A percentile compares a stretch with the other conserved stretches of the same genome.
These are phyloP conservation scores for Diabrotica virgifera DNA, from an alignment of 1,140 invertebrate genomes.

Conservation along the genomic window DNA sequence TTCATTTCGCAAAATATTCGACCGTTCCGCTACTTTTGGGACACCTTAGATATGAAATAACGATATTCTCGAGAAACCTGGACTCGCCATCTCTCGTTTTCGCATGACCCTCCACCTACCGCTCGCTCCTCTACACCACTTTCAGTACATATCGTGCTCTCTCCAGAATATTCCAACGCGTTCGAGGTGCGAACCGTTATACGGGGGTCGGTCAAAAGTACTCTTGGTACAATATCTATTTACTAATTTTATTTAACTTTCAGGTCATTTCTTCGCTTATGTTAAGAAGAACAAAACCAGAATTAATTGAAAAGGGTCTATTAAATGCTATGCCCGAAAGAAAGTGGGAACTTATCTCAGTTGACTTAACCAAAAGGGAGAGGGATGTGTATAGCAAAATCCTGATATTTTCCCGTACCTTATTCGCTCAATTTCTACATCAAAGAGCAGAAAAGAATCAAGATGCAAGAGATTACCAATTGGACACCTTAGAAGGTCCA, in stretches of 20 bases:
- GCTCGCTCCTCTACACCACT: no score
- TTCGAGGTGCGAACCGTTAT: no score
- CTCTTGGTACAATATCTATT: no score
- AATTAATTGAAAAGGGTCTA: slow-evolving; percentile 61
- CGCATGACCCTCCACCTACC: no score
- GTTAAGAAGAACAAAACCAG: slow-evolving; percentile 79
- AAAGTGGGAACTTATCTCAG: slow-evolving; percentile 53
- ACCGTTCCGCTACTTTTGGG: no score
- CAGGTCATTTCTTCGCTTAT: slow-evolving; percentile 73
- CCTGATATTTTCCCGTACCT: slow-evolving; percentile 65
- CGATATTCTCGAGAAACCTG: no score
- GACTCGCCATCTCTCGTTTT: no score
- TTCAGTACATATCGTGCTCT: no score
- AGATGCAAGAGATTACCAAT: slow-evolving; percentile 14
- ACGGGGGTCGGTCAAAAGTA: no score
- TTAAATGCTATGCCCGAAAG: slow-evolving; percentile 67
- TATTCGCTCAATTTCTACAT: slow-evolving; percentile 73
- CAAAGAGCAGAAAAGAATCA: slow-evolving; percentile 67
- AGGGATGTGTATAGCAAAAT: slow-evolving; percentile 75
- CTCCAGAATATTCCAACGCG: no score
- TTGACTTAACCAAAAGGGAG: slow-evolving; percentile 68
- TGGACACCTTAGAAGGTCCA: slow-evolving; percentile 6
- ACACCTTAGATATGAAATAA: no score
- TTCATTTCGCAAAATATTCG: no score
- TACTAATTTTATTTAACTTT: not conserved